Conservation (phyloP, 2,113 vertebrate species). For the Galeopterus variegatus region DNA sequence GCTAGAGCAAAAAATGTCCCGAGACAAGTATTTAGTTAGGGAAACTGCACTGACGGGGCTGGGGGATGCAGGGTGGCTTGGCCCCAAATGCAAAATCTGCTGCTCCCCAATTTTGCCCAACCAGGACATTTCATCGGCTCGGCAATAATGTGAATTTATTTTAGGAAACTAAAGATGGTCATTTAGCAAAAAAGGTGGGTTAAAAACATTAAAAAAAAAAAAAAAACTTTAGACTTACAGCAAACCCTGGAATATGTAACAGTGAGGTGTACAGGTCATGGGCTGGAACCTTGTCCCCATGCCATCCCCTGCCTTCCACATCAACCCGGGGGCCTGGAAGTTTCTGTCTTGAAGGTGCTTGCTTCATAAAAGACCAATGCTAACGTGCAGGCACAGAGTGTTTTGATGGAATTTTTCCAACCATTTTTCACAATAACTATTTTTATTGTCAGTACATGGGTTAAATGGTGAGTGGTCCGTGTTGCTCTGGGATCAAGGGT, state of each 20-base stretch:
- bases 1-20: background rate
- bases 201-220: background rate
- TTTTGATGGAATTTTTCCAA: background rate
- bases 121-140: background rate
- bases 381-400: background rate
- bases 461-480: background rate
- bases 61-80: too few species aligned
- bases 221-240: background rate
- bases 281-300: background rate
- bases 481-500: background rate
- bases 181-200: background rate
- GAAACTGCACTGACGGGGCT: background rate
- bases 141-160: background rate
- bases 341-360: background rate
- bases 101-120: background rate
- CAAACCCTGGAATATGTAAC: background rate
- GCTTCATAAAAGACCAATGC: background rate
- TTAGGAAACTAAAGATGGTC: background rate
- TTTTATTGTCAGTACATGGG: background rate
- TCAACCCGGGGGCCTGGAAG: background rate
- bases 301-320: background rate
- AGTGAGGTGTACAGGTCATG: fast-evolving
- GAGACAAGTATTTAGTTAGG: background rate
- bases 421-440: background rate
- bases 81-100: background rate